phyloP scores from a whole-genome alignment of 1,140 invertebrate genomes.

The Calephelis virginiensis region DNA sequence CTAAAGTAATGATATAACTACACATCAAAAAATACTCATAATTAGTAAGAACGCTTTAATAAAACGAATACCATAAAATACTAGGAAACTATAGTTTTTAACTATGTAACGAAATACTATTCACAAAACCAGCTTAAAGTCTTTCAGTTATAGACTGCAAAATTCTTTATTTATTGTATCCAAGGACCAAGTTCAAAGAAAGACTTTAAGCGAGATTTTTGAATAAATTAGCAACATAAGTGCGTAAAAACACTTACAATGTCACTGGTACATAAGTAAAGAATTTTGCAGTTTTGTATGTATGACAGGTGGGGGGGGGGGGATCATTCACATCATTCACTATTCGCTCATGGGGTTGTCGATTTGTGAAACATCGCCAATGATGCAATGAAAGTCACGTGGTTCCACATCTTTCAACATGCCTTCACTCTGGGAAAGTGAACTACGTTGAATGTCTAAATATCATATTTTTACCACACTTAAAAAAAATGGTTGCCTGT shows the following conservation, averaged over 20 bases:
- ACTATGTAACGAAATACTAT: not conserved
- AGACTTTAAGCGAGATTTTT: conserved; percentile 73
- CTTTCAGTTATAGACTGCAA: conserved; percentile 53
- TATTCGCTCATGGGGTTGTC: conserved; percentile 49
- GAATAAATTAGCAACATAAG: conserved; percentile 29
- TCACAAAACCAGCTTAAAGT: conserved; percentile 57
- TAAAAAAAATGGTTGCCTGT: too few relatives aligned
- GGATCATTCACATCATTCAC: conserved; percentile 21
- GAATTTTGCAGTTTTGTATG: conserved; percentile 71
- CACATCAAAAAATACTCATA: too few relatives aligned
- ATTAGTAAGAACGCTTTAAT: too few relatives aligned
- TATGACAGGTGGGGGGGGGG: conserved; percentile 25
- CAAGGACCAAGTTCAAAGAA: conserved; percentile 28
- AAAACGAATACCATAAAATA: too few relatives aligned
- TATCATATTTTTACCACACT: not conserved
- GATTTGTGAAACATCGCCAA: conserved; percentile 69
- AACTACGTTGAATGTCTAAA: not conserved
- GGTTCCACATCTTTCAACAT: conserved; percentile 69
- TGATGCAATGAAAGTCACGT: conserved; percentile 67
- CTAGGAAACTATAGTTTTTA: not conserved
- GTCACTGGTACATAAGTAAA: conserved; percentile 52
- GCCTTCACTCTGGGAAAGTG: conserved; percentile 61
- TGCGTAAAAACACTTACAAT: conserved; percentile 52
- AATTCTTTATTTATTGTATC: conserved; percentile 61
- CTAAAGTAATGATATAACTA: too few relatives aligned